These are phyloP conservation scores for Tachypleus tridentatus DNA, from an alignment of 1,140 invertebrate genomes.

Conservation along the genomic window DNA sequence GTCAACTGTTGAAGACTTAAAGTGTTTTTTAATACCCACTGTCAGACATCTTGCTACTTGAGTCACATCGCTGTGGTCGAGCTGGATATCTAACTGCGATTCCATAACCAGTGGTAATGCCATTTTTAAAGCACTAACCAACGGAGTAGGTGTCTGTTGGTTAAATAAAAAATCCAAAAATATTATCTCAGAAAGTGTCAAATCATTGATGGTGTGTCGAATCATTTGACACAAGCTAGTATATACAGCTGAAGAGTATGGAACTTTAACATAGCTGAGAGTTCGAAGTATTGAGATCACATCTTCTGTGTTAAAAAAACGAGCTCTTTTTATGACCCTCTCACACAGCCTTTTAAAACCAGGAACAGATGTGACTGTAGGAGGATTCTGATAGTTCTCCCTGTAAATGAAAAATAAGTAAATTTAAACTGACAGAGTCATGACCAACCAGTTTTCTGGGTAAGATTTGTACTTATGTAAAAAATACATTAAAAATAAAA, in stretches of 20 bases:
- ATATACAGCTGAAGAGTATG: conserved; percentile 14
- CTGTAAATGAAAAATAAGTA: too few relatives aligned
- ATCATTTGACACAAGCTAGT: conserved; percentile 15
- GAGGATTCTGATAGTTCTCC: too few relatives aligned
- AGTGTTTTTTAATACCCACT: conserved; percentile 3
- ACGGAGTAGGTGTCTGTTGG: conserved; percentile 12
- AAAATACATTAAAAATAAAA: too few relatives aligned
- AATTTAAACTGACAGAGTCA: too few relatives aligned
- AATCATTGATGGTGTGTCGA: conserved; percentile 13
- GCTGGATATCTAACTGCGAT: conserved; percentile 20
- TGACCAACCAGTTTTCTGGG: too few relatives aligned
- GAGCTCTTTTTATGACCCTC: too few relatives aligned
- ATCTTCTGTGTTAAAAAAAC: conserved; percentile 6
- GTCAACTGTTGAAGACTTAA: conserved; percentile 11
- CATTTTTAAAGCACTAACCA: conserved; percentile 18
- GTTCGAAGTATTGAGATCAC: conserved; percentile 10
- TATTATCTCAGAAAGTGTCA: conserved; percentile 13
- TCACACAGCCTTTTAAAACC: too few relatives aligned
- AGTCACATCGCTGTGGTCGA: conserved; percentile 10
- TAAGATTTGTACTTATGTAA: too few relatives aligned
- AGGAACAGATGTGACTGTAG: too few relatives aligned
- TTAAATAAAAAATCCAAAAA: conserved; percentile 16
- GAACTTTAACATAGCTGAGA: conserved; percentile 8
- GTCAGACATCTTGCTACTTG: conserved; percentile 13
- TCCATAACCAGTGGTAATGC: conserved; percentile 22